A percentile compares a stretch with the other conserved stretches of the same genome.
phyloP scores from a whole-genome alignment of 2,113 vertebrate genomes.

The Pseudorhombus dupliciocellatus region DNA sequence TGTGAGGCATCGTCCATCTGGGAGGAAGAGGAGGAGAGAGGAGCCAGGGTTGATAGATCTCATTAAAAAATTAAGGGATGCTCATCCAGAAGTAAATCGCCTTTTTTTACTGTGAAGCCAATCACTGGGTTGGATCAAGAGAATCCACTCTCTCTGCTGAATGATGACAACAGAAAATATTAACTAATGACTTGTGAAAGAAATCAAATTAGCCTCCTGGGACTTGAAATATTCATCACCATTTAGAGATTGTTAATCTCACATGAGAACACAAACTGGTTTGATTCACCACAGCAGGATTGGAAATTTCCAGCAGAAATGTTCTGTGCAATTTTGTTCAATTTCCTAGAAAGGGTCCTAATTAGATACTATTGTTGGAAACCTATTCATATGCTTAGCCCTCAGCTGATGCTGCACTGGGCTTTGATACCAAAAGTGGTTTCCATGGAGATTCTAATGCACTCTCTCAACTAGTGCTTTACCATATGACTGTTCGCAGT shows the following conservation, averaged over 20 bases:
- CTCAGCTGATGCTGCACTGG: slow-evolving; percentile 80
- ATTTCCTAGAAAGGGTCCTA: slow-evolving; percentile 73
- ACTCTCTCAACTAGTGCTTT: slow-evolving; percentile 77
- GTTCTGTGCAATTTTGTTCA: slow-evolving; percentile 61
- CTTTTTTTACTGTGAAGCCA: slow-evolving; percentile 18
- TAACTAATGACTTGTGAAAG: slow-evolving; percentile 15
- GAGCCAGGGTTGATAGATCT: background rate
- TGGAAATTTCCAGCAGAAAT: slow-evolving; percentile 67
- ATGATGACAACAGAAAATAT: slow-evolving; percentile 2
- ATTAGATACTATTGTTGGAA: slow-evolving; percentile 80
- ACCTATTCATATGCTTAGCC: slow-evolving; percentile 72
- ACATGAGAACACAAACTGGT: slow-evolving; percentile 7
- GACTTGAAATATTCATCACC: slow-evolving; percentile 17
- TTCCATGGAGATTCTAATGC: slow-evolving; percentile 84
- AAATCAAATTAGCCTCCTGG: slow-evolving; percentile 16
- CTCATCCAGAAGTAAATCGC: slow-evolving; percentile 7
- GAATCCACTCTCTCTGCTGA: slow-evolving; percentile 1
- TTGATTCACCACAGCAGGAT: slow-evolving; percentile 24
- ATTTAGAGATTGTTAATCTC: slow-evolving; percentile 20
- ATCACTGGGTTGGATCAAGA: slow-evolving; percentile 3
- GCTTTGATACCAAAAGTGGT: slow-evolving; percentile 82
- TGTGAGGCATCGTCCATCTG: slow-evolving; percentile 65
- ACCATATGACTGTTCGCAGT: slow-evolving; percentile 61
- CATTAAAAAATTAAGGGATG: background rate
- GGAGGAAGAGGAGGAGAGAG: slow-evolving; percentile 53